These are phyloP conservation scores for Mirounga angustirostris DNA, from an alignment of 2,113 vertebrate genomes.

Conservation along the genomic window DNA sequence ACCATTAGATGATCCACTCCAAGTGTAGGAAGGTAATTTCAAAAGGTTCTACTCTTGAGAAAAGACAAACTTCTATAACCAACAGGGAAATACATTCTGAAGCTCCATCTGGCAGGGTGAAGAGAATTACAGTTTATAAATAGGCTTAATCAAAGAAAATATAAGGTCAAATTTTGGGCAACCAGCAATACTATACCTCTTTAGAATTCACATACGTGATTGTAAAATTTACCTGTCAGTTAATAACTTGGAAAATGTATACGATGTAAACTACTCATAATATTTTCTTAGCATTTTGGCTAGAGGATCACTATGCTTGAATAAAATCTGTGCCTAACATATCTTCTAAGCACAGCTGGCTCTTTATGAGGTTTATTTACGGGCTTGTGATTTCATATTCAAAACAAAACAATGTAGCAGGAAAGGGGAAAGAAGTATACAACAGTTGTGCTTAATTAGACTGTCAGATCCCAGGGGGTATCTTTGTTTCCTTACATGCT, in stretches of 20 bases:
- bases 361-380: constrained; percentile 32
- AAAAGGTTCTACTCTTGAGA: constrained; percentile 14
- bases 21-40: not conserved
- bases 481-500: not conserved
- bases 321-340: not conserved
- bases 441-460: constrained; percentile 24
- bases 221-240: constrained; percentile 13
- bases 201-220: not conserved
- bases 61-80: not conserved
- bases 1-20: not conserved
- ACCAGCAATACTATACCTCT: not conserved
- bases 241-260: constrained; percentile 18
- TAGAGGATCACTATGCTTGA: constrained; percentile 11
- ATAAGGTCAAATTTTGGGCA: not conserved
- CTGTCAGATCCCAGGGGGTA: not conserved
- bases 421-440: not conserved
- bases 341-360: constrained; percentile 39
- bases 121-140: not conserved
- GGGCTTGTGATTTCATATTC: constrained; percentile 42
- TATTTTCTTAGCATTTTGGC: constrained; percentile 38
- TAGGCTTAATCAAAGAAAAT: constrained; percentile 22
- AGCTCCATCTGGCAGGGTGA: not conserved
- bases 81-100: not conserved
- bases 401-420: constrained; percentile 40
- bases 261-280: not conserved